Conservation (phyloP, 2,113 vertebrate species). For the Psilopsiagon aymara region DNA sequence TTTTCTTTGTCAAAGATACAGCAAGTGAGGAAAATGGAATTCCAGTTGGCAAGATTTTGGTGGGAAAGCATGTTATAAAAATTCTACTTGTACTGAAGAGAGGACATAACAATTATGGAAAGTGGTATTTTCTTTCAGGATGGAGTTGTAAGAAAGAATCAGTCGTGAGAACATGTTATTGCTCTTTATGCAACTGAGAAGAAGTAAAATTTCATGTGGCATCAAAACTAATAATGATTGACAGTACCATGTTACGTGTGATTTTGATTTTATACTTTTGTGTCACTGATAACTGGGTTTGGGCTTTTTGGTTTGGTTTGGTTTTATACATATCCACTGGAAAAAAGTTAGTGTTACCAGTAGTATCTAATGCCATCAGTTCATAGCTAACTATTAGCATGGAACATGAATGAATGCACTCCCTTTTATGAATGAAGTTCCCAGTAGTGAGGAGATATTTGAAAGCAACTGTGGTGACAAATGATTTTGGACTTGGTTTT, state of each 20-base stretch:
- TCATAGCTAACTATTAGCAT: not conserved
- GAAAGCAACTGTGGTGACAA: not conserved
- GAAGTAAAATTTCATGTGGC: not conserved
- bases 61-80: not conserved
- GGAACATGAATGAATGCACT: not conserved
- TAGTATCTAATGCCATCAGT: not conserved
- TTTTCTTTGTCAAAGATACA: not conserved
- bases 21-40: not conserved
- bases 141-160: not conserved
- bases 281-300: not conserved
- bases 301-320: accelerated
- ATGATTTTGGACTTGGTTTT: not conserved
- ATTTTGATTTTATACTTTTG: not conserved
- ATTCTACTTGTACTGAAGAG: not conserved
- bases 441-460: not conserved
- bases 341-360: not conserved
- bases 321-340: not conserved
- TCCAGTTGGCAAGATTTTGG: not conserved
- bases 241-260: not conserved
- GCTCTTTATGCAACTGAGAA: not conserved
- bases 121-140: not conserved
- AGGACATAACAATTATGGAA: not conserved
- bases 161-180: not conserved
- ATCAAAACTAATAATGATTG: not conserved
- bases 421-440: not conserved